A percentile compares a stretch with the other conserved stretches of the same genome.
Evolutionary conservation across 2,797 vertebrate genomes (phyloP).

Genomic region (Agapornis canus): DNA sequence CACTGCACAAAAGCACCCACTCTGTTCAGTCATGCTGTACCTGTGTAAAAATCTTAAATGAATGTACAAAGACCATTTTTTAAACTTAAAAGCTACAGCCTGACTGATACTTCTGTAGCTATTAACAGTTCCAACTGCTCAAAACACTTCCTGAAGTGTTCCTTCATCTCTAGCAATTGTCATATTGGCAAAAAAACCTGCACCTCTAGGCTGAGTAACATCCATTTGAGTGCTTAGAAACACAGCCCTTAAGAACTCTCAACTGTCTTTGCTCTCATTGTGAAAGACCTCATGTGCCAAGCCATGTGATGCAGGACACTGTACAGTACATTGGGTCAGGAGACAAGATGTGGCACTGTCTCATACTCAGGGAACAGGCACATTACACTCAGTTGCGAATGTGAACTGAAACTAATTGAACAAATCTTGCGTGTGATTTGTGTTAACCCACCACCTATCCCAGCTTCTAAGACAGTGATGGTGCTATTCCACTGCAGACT

Average conservation of each 20-base stretch:
- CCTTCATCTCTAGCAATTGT: constrained; percentile 21
- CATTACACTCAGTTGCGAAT: background rate
- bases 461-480: background rate
- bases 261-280: background rate
- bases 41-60: constrained; percentile 1
- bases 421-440: background rate
- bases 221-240: constrained; percentile 28
- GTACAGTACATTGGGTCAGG: constrained; percentile 41
- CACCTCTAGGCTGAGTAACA: constrained; percentile 1
- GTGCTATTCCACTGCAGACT: background rate
- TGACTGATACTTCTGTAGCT: background rate
- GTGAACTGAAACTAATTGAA: constrained; percentile 11
- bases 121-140: background rate
- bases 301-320: background rate
- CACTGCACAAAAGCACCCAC: background rate
- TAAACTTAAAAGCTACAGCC: constrained; percentile 15
- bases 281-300: constrained; percentile 12
- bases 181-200: background rate
- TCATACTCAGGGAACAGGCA: background rate
- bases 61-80: background rate
- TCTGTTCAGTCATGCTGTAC: background rate
- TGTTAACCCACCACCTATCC: background rate
- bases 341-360: constrained; percentile 5
- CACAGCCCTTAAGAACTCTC: constrained; percentile 48
- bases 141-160: constrained; percentile 19